Base-by-base conservation (phyloP, 2,797 vertebrate genomes). In the Glyptemys insculpta region DNA sequence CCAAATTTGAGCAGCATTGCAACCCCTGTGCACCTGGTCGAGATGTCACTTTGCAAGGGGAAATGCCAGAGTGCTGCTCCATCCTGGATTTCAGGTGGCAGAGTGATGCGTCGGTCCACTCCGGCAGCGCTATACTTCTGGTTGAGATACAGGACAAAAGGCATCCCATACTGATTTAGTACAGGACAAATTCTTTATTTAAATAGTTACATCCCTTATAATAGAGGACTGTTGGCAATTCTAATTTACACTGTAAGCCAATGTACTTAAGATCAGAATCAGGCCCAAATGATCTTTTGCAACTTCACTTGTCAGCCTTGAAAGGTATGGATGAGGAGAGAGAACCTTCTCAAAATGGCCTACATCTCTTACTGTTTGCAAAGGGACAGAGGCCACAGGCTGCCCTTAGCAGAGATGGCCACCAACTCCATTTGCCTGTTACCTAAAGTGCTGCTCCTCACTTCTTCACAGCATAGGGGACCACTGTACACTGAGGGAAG, bases 381-480 rank as follows among this genome's bases (percentile, higher is more conserved):
- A 87, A 82, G 27, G 8, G 78, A 8, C 5, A 87, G 72, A 74
- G 37, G 21, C 23, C 23, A 74, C 23, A 12, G 68, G 37, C 37
- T 74, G 21, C 12, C 23, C 18, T 44, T 74, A 74, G 31, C 31
- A n/a, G 31, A 65, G 16, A n/a, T n/a, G 62, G 62, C 62, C 8
- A n/a, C 16, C 72, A 76, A 93, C 12, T n/a, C 2, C 18, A 16
- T 0, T 83, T 27, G 83, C 79, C 41, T 52, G 84, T 44, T 80
- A 4, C 21, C 87, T 65, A 6, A 0, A 16, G 1, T 1, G 5
- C 52, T 21, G 37, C n/a, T 95, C 8, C 27, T 59, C 50, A 0
- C 0, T 5, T 12, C 5, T 53, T 44, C 11, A 74, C 44, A 44
- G 68, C 12, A 72, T 72, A 41, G n/a, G 68, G 10, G 19, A 72